Evolutionary conservation across 2,113 vertebrate species (phyloP), one percentile per base, ranked within the genome.

Genomic region (Cyrtonyx montezumae): DNA sequence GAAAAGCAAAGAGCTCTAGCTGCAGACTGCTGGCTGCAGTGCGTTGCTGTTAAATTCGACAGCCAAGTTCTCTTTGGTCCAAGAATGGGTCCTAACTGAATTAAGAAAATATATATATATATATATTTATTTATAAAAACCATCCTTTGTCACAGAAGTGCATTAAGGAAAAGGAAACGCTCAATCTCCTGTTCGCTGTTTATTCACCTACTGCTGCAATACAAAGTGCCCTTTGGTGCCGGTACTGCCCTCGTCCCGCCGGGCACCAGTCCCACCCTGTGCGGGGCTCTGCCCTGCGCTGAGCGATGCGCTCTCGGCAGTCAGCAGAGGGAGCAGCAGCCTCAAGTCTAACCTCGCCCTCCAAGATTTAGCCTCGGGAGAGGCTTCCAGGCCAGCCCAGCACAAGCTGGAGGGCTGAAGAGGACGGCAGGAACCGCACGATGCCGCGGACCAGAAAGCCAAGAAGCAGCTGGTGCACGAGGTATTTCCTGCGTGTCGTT

Each of bases 241-340:
- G 45, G 37, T 6, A 46, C 10, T 45, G 28, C 21, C 21, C 63
- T 6, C 0, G 2, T 30, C 26, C 51, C 9, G 26, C 51, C 51
- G 26, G 51, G 51, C 51, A 9, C 26, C 26, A 5, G 26, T 28
- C 26, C 51, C 51, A 26, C 5, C 4, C 25, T 13, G 13, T 9
- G 25, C n/a, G n/a, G n/a, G n/a, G n/a, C n/a, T n/a, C n/a, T n/a
- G n/a, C n/a, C 62, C 37, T 0, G 1, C 17, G 20, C 43, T n/a
- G 49, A 59, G 22, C 25, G 12, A 58, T 45, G 40, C 0, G 7
- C 53, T 68, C 43, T 1, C 32, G 6, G 17, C 42, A 0, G 85
- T 83, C 83, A 0, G 88, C 91, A 94, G 79, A 88, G 68, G 77
- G 91, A 95, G 95, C 77, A 96, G 85, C 88, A 93, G 61, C 85